Conservation (phyloP, 2,797 vertebrate genomes). For the Poecile montanus region DNA sequence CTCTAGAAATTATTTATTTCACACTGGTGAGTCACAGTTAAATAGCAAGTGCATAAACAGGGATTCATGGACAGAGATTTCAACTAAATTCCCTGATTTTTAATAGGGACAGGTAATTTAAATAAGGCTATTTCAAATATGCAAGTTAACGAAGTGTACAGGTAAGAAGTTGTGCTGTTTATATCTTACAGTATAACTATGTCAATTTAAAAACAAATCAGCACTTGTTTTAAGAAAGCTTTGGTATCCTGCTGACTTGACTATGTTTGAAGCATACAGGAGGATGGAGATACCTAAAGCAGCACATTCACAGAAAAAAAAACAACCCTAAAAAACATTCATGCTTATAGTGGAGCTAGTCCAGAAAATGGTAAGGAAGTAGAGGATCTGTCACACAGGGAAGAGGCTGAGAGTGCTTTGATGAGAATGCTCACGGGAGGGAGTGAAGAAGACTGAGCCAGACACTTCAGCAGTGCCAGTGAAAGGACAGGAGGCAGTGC, state of each 20-base stretch:
- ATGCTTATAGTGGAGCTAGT: background rate
- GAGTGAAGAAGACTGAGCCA: background rate
- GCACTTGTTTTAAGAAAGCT: background rate
- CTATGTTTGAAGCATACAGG: fast-evolving
- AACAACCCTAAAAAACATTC: background rate
- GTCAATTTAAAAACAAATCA: background rate
- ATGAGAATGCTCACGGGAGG: background rate
- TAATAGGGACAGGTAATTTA: background rate
- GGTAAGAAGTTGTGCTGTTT: background rate
- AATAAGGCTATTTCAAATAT: background rate
- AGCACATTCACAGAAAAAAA: background rate
- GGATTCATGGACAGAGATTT: background rate
- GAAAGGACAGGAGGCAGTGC: background rate
- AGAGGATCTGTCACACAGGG: background rate
- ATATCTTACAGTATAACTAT: background rate
- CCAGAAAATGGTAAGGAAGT: background rate
- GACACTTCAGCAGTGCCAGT: background rate
- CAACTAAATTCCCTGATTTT: background rate
- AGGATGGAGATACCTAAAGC: background rate
- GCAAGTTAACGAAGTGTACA: background rate
- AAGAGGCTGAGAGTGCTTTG: background rate
- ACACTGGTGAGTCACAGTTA: background rate
- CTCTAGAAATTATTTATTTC: background rate
- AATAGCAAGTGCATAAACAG: background rate
- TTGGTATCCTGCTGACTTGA: background rate